Conservation (phyloP, 2,888 invertebrate species). For the Drosophila pseudotalamancana region DNA sequence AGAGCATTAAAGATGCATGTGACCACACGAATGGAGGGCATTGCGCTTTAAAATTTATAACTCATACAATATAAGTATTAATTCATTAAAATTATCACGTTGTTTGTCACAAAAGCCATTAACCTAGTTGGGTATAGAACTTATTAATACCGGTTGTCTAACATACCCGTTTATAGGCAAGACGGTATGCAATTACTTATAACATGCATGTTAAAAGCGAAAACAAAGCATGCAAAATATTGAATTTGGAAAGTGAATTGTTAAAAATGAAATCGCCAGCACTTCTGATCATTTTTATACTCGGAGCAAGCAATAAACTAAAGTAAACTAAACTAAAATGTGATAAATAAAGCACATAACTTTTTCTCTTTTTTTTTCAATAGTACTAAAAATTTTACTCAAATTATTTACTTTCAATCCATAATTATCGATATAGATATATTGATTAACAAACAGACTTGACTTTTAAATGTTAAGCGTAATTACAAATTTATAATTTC, state of each 20-base stretch:
- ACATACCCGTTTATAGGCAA: background rate
- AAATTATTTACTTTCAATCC: too few relatives aligned
- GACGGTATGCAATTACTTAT: conserved; percentile 17
- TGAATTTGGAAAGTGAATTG: conserved; percentile 24
- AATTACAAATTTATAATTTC: too few relatives aligned
- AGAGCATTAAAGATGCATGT: conserved; percentile 65
- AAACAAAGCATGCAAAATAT: conserved; percentile 2
- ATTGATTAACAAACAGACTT: too few relatives aligned
- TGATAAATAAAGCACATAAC: too few relatives aligned
- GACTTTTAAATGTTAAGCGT: too few relatives aligned
- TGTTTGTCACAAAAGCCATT: background rate
- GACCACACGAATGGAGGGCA: conserved; percentile 39
- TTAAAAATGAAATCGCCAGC: conserved; percentile 10
- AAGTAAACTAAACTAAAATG: too few relatives aligned
- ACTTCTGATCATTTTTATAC: background rate
- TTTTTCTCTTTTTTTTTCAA: too few relatives aligned
- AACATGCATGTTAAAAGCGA: conserved; percentile 13
- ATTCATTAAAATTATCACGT: conserved; percentile 32
- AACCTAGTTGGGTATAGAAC: background rate
- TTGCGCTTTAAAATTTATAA: conserved; percentile 39
- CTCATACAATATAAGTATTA: conserved; percentile 36
- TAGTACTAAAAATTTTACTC: too few relatives aligned
- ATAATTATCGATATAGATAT: too few relatives aligned
- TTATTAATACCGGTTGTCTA: background rate
- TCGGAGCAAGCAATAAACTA: background rate